A percentile compares a stretch with the other conserved stretches of the same genome.
Evolutionary conservation across 1,140 invertebrate genomes (phyloP).

Genomic region (Orius insidiosus): DNA sequence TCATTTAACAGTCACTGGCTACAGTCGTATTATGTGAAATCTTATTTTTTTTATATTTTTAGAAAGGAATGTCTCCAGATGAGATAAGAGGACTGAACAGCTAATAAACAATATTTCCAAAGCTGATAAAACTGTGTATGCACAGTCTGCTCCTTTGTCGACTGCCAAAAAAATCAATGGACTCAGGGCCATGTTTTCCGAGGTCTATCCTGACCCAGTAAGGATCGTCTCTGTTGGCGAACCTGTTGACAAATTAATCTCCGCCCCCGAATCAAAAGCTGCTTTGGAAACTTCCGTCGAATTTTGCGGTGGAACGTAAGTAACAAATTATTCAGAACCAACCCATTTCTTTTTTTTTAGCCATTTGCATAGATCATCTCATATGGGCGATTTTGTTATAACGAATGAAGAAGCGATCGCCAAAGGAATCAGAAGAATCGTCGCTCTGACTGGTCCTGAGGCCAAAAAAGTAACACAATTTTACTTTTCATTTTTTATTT

Average conservation of each 20-base stretch:
- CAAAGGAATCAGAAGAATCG: conserved; percentile 93
- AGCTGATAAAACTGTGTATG: conserved; percentile 70
- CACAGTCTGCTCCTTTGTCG: conserved; percentile 68
- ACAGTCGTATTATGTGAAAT: conserved; percentile 1
- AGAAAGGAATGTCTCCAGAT: conserved; percentile 44
- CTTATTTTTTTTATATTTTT: conserved; percentile 8
- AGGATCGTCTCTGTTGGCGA: conserved; percentile 89
- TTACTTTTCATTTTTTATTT: conserved; percentile 4
- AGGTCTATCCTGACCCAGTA: conserved; percentile 93
- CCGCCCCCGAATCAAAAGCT: conserved; percentile 59
- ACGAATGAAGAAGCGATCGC: conserved; percentile 96
- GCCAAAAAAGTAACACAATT: conserved; percentile 48
- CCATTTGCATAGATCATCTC: conserved; percentile 73
- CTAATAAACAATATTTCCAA: conserved; percentile 59
- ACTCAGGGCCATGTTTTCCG: conserved; percentile 94
- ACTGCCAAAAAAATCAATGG: conserved; percentile 86
- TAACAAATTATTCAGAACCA: conserved; percentile 8
- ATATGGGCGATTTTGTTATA: conserved; percentile 91
- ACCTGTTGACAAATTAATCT: conserved; percentile 74
- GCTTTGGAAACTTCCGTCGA: conserved; percentile 87
- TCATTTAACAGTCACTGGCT: background rate
- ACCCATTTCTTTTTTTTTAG: conserved; percentile 26
- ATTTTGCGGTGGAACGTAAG: conserved; percentile 95
- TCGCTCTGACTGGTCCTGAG: conserved; percentile 89
- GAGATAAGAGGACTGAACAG: conserved; percentile 80